Evolutionary conservation across 2,113 vertebrate species (phyloP), one percentile per base, ranked within the genome.

Genomic region (Anguilla rostrata): DNA sequence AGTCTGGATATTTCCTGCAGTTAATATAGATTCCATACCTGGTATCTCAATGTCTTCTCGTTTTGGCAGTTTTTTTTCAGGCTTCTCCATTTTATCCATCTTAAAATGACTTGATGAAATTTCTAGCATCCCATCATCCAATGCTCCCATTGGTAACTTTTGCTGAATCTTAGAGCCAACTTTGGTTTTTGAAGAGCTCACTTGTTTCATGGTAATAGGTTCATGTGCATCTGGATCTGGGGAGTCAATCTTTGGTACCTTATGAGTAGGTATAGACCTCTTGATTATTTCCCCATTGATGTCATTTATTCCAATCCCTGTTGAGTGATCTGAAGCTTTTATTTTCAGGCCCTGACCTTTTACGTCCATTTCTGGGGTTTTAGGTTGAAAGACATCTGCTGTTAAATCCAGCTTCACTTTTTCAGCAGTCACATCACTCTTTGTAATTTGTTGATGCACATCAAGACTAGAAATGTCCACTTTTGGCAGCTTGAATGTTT

Each of bases 401-500:
- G 92, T 94, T 26, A 78, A 49, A 49, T 16, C 75, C 40, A 94
- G 91, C 56, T 90, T 92, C 90, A 93, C 93, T 90, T 94, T 94
- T 84, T 95, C 93, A 83, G 93, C 89, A 87, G 95, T 94, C 83
- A 92, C 91, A 78, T 96, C 94, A 75, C 94, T 94, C n/a, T 94
- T 90, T 85, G 91, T 94, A 63, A 95, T 93, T 91, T 95, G 94
- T 84, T 93, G 93, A 22, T 94, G 95, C 82, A 94, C 94, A 49
- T 88, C 92, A 71, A 94, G 85, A 60, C 93, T 94, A 85, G 91
- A 92, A 1, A 86, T 92, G 84, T 96, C 95, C 9, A 94, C 87
- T 46, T 94, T 92, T 6, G 95, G 95, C 71, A 95, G 84, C 86
- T 95, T 96, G 39, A 90, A 96, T 88, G 94, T 92, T 86, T 94